Evolutionary conservation across 2,888 invertebrate species (phyloP).

Genomic region (Drosophila tanythrix): DNA sequence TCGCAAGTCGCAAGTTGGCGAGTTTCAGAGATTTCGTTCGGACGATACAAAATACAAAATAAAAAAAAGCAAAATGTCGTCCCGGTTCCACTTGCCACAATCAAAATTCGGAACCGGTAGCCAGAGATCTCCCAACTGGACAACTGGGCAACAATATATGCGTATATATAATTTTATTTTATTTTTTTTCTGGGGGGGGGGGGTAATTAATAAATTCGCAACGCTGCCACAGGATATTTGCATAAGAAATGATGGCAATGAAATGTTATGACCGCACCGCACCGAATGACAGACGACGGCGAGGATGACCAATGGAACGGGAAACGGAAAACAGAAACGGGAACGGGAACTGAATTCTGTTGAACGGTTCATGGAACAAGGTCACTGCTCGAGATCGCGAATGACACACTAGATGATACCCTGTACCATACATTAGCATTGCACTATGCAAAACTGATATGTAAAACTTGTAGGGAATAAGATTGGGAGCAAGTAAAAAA

Average conservation of each 20-base stretch:
- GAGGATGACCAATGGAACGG: conserved; percentile 25
- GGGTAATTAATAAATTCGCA: conserved; percentile 81
- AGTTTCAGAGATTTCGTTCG: conserved; percentile 39
- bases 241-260: conserved; percentile 83
- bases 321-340: conserved; percentile 5
- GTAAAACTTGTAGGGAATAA: not conserved
- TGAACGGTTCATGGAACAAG: conserved; percentile 38
- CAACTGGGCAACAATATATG: conserved; percentile 7
- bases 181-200: conserved; percentile 15
- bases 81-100: conserved; percentile 32
- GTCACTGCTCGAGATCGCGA: conserved; percentile 18
- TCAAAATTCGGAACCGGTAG: conserved; percentile 49
- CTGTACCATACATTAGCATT: not conserved
- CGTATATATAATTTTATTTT: conserved; percentile 8
- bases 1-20: conserved; percentile 21
- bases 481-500: not conserved
- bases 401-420: not conserved
- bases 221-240: conserved; percentile 82
- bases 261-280: conserved; percentile 81
- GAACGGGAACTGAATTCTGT: conserved; percentile 5
- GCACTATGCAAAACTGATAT: not conserved
- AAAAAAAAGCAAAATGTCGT: conserved; percentile 24
- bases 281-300: conserved; percentile 69
- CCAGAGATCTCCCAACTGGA: conserved; percentile 22
- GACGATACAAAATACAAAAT: conserved; percentile 18